Evolutionary conservation across 2,888 invertebrate species (phyloP).

Genomic region (Eilema sororculum): DNA sequence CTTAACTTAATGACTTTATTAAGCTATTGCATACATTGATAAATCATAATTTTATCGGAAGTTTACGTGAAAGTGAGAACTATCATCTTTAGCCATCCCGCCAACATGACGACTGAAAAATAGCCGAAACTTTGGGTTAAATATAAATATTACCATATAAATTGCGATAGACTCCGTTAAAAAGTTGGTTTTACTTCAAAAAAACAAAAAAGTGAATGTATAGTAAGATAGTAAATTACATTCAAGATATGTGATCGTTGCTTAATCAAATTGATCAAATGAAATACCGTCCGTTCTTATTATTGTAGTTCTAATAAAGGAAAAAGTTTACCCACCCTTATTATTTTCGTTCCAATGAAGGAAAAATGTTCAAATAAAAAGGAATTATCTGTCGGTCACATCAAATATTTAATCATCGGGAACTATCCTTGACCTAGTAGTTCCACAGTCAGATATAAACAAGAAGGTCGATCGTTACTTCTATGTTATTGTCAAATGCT

Average conservation of each 20-base stretch:
- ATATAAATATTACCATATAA: no score
- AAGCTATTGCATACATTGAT: no score
- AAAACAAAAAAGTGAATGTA: no score
- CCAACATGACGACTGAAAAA: no score
- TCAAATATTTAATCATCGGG: slow-evolving; percentile 43
- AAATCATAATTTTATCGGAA: no score
- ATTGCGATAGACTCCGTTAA: no score
- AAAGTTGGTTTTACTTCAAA: no score
- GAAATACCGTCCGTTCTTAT: not conserved
- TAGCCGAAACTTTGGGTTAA: no score
- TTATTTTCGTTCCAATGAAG: slow-evolving; percentile 8
- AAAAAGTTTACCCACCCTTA: not conserved
- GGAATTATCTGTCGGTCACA: slow-evolving; percentile 26
- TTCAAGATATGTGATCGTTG: not conserved
- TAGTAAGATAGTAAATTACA: no score
- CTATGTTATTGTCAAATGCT: slow-evolving; percentile 74
- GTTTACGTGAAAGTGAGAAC: no score
- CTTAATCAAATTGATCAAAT: not conserved
- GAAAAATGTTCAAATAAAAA: slow-evolving; percentile 26
- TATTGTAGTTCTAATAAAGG: not conserved
- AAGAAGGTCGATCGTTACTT: slow-evolving; percentile 64
- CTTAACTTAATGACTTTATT: no score
- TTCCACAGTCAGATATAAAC: slow-evolving; percentile 48
- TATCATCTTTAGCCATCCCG: no score
- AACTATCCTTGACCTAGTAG: slow-evolving; percentile 46